Percentiles rank a stretch among this genome's conserved stretches.
phyloP scores from a whole-genome alignment of 2,113 vertebrate species.

The Hassar affinis region DNA sequence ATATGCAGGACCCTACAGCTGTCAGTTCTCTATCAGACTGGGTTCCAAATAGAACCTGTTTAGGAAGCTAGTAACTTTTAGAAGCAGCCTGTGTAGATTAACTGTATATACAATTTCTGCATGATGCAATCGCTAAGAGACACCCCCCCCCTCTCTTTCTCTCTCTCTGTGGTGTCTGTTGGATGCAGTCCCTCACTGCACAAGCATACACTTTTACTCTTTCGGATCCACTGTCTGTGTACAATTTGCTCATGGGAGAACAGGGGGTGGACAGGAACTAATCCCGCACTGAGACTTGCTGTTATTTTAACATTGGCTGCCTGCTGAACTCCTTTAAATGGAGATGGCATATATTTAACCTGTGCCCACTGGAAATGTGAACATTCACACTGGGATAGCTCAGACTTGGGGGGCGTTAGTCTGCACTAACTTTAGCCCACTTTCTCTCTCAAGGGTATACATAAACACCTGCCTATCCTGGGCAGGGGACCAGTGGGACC shows the following conservation, averaged over 20 bases:
- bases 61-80: too few species aligned
- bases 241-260: conserved; percentile 69
- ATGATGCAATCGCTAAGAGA: not conserved
- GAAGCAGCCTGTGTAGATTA: not conserved
- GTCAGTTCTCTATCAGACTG: not conserved
- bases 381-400: conserved; percentile 62
- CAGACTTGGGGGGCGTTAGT: conserved; percentile 68
- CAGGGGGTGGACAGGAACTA: conserved; percentile 68
- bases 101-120: not conserved
- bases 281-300: conserved; percentile 60
- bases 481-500: conserved; percentile 40
- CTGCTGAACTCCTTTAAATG: conserved; percentile 67
- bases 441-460: conserved; percentile 68
- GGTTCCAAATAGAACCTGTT: not conserved
- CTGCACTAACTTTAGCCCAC: conserved; percentile 70
- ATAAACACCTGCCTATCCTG: conserved; percentile 59
- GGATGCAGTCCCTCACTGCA: not conserved
- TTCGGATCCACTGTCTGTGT: conserved; percentile 43
- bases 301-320: conserved; percentile 62
- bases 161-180: not conserved
- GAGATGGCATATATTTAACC: conserved; percentile 71
- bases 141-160: not conserved
- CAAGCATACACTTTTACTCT: conserved; percentile 33
- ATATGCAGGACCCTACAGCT: not conserved
- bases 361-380: conserved; percentile 62